Evolutionary conservation across 2,797 vertebrate genomes (phyloP), one percentile per base, ranked within the genome.

Genomic region (Macroramphosus scolopax): DNA sequence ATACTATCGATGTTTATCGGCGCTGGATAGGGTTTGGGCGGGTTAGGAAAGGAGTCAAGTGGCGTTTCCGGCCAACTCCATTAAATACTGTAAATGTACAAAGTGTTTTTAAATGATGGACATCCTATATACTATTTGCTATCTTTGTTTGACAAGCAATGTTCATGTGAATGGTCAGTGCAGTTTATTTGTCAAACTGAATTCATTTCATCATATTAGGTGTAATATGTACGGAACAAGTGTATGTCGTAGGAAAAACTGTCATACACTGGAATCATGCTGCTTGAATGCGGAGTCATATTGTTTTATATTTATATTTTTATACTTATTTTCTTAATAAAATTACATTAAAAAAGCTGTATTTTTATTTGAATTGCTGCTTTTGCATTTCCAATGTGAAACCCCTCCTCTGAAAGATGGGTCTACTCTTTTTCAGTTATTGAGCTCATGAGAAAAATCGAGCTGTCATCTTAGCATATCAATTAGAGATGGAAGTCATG

Each of bases 241-340:
- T 91, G 88, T 90, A 83, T 81, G 84, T 88, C 78, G 86, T 91
- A 90, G 89, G 80, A 86, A 80, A n/a, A 85, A 74, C 49, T 67
- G 80, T 88, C 89, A 89, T 87, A 88, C 80, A 85, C 80, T 86
- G 86, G 74, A 80, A 79, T 84, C 86, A 89, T 81, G 87, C 83
- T 77, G 82, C 89, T 81, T 86, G 87, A 87, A 90, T 90, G 89
- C 88, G 72, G 80, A 83, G 82, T 92, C 83, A 87, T 87, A 87
- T 87, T 98, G 95, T 98, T 98, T 98, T 98, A 97, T 98, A 98
- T 98, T 98, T 98, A 98, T 98, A 98, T 98, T 98, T 98, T 98
- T 98, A 94, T 98, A 98, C 95, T 97, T 98, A 97, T 98, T 98
- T 98, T 98, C 60, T 76, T 93, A 92, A 96, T 93, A 92, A 92